phyloP scores from a whole-genome alignment of 2,113 vertebrate species.

The Condylura cristata region DNA sequence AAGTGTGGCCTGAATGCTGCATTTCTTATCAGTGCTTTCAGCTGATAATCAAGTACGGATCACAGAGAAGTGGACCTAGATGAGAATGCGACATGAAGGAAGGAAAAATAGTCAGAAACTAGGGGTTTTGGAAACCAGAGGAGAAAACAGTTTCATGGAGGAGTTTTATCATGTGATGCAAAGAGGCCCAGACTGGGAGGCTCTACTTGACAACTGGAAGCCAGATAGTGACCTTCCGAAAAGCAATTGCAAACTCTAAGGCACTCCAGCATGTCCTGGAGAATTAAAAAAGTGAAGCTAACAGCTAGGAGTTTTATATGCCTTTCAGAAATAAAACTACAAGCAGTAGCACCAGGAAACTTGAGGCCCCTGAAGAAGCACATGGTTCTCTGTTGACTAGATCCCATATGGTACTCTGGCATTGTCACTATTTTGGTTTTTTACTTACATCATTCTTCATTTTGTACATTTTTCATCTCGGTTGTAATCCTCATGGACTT shows the following conservation, averaged over 20 bases:
- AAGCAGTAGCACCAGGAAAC: fast-evolving
- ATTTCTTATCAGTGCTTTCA: not conserved
- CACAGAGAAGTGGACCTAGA: not conserved
- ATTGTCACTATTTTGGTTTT: not conserved
- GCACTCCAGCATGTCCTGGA: not conserved
- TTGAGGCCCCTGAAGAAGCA: not conserved
- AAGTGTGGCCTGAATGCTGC: not conserved
- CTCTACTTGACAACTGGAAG: not conserved
- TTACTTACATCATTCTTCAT: too few species aligned
- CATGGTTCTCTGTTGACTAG: not conserved
- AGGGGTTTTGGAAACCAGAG: not conserved
- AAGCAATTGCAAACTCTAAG: not conserved
- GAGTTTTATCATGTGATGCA: not conserved
- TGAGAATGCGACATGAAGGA: not conserved
- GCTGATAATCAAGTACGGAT: not conserved
- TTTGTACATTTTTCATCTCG: too few species aligned
- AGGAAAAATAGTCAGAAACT: not conserved
- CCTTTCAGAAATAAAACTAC: not conserved
- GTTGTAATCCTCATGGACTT: too few species aligned
- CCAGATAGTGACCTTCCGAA: not conserved
- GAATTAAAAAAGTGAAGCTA: not conserved
- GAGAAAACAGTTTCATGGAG: not conserved
- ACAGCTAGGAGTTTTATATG: not conserved
- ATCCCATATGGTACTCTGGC: not conserved
- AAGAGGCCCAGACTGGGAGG: not conserved